These are phyloP conservation scores for Cheilosia soror DNA, from an alignment of 2,888 invertebrate genomes.

Conservation along the genomic window DNA sequence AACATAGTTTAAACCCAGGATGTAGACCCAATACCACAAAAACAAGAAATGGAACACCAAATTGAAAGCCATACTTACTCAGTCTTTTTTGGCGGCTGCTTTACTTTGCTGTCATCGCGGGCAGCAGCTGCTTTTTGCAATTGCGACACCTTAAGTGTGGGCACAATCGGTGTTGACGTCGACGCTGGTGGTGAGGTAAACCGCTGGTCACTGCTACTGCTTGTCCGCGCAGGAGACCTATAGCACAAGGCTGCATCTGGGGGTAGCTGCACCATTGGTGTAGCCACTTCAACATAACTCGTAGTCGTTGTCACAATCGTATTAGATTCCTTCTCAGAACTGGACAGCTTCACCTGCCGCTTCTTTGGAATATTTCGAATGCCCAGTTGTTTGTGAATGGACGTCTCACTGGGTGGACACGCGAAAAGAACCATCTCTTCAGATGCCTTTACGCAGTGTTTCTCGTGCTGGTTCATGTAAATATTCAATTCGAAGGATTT, in stretches of 20 bases:
- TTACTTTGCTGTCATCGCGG: conserved; percentile 35
- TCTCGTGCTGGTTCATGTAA: conserved; percentile 79
- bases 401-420: conserved; percentile 5
- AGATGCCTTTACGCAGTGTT: conserved; percentile 79
- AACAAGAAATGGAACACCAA: not conserved
- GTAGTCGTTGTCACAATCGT: conserved; percentile 29
- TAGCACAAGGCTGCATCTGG: not conserved
- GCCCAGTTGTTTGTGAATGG: conserved; percentile 3
- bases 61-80: conserved; percentile 46
- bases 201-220: not conserved
- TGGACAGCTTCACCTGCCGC: conserved; percentile 27
- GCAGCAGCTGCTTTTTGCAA: conserved; percentile 53
- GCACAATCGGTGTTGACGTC: conserved; percentile 49
- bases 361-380: conserved; percentile 66
- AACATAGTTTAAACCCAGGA: no score
- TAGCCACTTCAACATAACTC: not conserved
- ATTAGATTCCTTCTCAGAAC: conserved; percentile 27
- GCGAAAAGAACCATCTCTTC: conserved; percentile 76
- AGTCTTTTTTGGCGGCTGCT: conserved; percentile 41
- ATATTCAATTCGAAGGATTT: conserved; percentile 78
- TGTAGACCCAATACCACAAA: not conserved
- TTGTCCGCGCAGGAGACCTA: not conserved
- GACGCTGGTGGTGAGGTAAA: conserved; percentile 10
- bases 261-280: not conserved
- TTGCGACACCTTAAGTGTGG: conserved; percentile 46